Evolutionary conservation across 2,888 invertebrate species (phyloP), one percentile per base, ranked within the genome.

Genomic region (Prionchulus punctatus): DNA sequence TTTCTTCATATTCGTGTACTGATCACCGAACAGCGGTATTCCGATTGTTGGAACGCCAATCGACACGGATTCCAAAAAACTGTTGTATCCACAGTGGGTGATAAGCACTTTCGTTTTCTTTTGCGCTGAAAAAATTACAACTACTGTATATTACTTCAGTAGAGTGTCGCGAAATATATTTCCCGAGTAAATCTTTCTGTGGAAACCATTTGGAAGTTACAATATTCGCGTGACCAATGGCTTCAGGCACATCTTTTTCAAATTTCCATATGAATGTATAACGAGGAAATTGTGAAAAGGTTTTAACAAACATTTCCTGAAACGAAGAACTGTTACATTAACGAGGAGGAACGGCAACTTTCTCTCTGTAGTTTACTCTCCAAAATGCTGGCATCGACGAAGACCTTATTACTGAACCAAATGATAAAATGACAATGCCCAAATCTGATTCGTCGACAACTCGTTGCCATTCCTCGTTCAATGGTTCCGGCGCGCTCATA

Each of bases 101-200:
- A n/a, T n/a, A n/a, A n/a, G n/a, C n/a, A n/a, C n/a, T n/a, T n/a
- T n/a, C n/a, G n/a, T n/a, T n/a, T n/a, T n/a, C n/a, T n/a, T n/a
- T n/a, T n/a, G n/a, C n/a, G n/a, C n/a, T n/a, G n/a, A n/a, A n/a
- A n/a, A n/a, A n/a, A n/a, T n/a, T n/a, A n/a, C n/a, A n/a, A n/a
- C n/a, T n/a, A n/a, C n/a, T n/a, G n/a, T n/a, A n/a, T n/a, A n/a
- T n/a, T n/a, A n/a, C n/a, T n/a, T n/a, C n/a, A n/a, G n/a, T n/a
- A n/a, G n/a, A n/a, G n/a, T n/a, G n/a, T n/a, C n/a, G n/a, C n/a
- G n/a, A n/a, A n/a, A n/a, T n/a, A n/a, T n/a, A n/a, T n/a, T n/a
- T 62, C 67, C 67, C 67, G 45, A 73, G 59, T 27, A 73, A 62
- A 61, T 72, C 72, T 55, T 66, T 69, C 54, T 73, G 73, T 2